phyloP scores from a whole-genome alignment of 2,888 invertebrate species.

The Laothoe populi region DNA sequence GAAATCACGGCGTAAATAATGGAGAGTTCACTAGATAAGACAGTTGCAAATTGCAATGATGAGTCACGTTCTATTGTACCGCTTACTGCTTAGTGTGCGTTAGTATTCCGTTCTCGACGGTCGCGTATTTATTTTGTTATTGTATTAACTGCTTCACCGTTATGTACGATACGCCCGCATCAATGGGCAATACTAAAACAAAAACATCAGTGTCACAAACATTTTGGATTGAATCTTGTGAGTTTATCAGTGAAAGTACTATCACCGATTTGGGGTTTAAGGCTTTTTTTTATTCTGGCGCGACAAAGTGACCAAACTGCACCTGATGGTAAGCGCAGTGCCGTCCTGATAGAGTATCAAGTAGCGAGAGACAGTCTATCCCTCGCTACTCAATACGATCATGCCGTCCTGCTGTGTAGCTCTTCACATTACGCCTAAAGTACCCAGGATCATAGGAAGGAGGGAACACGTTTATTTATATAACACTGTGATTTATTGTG shows the following conservation, averaged over 20 bases:
- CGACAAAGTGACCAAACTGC: no score
- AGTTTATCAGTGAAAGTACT: constrained; percentile 47
- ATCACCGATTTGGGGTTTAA: neutral
- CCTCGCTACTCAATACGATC: no score
- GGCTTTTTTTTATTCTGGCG: no score
- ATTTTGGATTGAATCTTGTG: constrained; percentile 69
- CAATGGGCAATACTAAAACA: constrained; percentile 71
- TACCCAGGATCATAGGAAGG: no score
- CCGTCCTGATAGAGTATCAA: no score
- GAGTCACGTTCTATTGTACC: constrained; percentile 67
- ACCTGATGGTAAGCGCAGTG: no score
- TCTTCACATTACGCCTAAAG: no score
- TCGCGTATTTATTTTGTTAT: constrained; percentile 53
- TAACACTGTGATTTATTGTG: constrained; percentile 49
- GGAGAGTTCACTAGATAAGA: constrained; percentile 66
- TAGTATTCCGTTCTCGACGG: constrained; percentile 63
- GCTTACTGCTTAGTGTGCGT: constrained; percentile 69
- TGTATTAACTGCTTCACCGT: constrained; percentile 52
- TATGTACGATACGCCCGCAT: constrained; percentile 58
- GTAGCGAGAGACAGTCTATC: no score
- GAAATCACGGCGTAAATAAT: constrained; percentile 51
- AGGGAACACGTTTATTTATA: constrained; percentile 25
- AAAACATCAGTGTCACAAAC: constrained; percentile 60
- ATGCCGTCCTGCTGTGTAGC: no score
- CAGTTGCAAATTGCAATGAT: constrained; percentile 72